Evolutionary conservation across 2,888 invertebrate species (phyloP).

Genomic region (Cerceris ruficornis): DNA sequence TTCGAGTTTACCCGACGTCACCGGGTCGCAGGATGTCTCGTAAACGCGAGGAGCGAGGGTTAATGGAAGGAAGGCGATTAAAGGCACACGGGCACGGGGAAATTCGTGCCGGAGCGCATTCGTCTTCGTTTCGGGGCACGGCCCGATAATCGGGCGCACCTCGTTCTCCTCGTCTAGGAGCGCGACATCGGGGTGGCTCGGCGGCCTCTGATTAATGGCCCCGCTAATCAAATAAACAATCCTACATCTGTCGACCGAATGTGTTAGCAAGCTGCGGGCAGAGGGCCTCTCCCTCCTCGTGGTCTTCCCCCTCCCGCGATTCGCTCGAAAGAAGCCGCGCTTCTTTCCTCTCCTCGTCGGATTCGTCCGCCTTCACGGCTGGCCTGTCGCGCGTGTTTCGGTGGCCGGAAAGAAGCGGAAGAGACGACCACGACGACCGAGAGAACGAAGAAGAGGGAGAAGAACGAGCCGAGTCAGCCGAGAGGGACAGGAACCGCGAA

Average conservation of each 20-base stretch:
- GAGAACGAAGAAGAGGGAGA: slow-evolving; percentile 21
- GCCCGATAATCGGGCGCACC: slow-evolving; percentile 5
- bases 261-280: slow-evolving; percentile 63
- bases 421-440: slow-evolving; percentile 2
- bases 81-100: no score
- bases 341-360: slow-evolving; percentile 42
- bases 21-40: neutral
- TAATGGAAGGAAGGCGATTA: neutral
- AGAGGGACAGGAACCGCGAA: slow-evolving; percentile 36
- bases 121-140: neutral
- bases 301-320: neutral
- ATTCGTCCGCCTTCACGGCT: slow-evolving; percentile 35
- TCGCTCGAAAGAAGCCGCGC: slow-evolving; percentile 43
- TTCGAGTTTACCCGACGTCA: slow-evolving; percentile 6
- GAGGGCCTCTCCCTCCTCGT: slow-evolving; percentile 12
- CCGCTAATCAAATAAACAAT: slow-evolving; percentile 77
- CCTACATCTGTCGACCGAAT: slow-evolving; percentile 78
- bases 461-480: slow-evolving; percentile 16
- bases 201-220: slow-evolving; percentile 71
- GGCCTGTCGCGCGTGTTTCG: slow-evolving; percentile 21
- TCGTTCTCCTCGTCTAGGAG: neutral
- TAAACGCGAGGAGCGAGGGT: neutral
- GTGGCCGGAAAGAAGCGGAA: slow-evolving; percentile 32
- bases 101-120: no score
- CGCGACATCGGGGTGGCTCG: slow-evolving; percentile 41